phyloP scores from a whole-genome alignment of 2,888 invertebrate genomes.

The Dicycla oo region DNA sequence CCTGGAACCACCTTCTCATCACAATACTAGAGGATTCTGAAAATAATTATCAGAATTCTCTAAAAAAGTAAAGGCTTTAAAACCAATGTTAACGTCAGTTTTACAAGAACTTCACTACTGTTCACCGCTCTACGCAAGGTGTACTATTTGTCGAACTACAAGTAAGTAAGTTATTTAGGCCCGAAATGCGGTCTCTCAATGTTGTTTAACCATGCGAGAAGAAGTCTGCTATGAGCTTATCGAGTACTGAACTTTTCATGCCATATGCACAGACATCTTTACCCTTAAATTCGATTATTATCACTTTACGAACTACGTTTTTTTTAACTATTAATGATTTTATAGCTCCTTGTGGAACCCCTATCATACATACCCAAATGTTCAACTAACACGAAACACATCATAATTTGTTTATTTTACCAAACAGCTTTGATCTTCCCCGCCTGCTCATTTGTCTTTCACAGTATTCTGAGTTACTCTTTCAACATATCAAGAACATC shows the following conservation, averaged over 20 bases:
- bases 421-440: conserved; percentile 38
- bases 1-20: too few species aligned
- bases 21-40: too few species aligned
- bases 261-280: not conserved
- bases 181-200: not conserved
- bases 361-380: conserved; percentile 6
- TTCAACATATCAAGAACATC: conserved; percentile 18
- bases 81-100: too few species aligned
- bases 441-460: conserved; percentile 13
- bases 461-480: conserved; percentile 17
- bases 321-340: not conserved
- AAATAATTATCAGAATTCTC: too few species aligned
- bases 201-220: not conserved
- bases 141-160: too few species aligned
- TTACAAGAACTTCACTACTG: too few species aligned
- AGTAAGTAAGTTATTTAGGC: too few species aligned
- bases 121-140: too few species aligned
- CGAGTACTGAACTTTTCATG: not conserved
- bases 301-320: not conserved
- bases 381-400: conserved; percentile 5
- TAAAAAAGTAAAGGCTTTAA: too few species aligned
- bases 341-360: not conserved
- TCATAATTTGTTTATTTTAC: conserved; percentile 42
- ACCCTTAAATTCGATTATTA: not conserved
- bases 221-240: not conserved